These are phyloP conservation scores for Phenganax stokvisi DNA, from an alignment of 92 coral and sea anemone genomes.

Conservation along the genomic window DNA sequence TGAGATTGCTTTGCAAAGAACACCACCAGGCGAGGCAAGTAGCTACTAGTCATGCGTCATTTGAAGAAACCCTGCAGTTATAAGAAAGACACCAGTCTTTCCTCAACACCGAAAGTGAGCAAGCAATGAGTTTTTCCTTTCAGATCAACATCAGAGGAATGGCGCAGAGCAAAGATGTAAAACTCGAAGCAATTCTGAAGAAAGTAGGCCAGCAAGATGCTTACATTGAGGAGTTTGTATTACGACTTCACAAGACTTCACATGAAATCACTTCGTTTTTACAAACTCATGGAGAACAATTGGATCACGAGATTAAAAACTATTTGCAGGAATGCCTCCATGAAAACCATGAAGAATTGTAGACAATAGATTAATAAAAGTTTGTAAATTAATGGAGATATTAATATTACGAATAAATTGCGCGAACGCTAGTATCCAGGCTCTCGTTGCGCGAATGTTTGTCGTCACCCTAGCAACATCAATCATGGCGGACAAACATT, in stretches of 20 bases:
- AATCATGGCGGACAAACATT: slow-evolving; percentile 16
- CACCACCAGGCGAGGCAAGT: slow-evolving; percentile 82
- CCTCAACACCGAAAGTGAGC: no score
- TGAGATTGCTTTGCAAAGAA: slow-evolving; percentile 67
- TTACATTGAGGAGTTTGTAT: slow-evolving; percentile 33
- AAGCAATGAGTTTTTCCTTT: neutral
- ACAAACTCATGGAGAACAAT: slow-evolving; percentile 36
- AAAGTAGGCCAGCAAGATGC: slow-evolving; percentile 51
- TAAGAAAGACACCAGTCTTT: no score
- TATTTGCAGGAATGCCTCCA: slow-evolving; percentile 41
- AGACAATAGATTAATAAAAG: no score
- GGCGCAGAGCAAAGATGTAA: slow-evolving; percentile 44
- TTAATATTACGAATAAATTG: no score
- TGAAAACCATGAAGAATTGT: neutral
- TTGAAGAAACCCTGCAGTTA: no score
- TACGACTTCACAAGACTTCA: slow-evolving; percentile 3
- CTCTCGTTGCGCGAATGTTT: neutral
- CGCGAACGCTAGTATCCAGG: neutral
- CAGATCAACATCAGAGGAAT: slow-evolving; percentile 84
- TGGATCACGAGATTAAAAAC: slow-evolving; percentile 46
- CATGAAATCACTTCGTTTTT: slow-evolving; percentile 44
- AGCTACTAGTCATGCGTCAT: no score
- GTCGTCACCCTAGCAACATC: neutral
- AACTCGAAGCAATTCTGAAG: slow-evolving; percentile 45
- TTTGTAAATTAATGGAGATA: no score